A percentile compares a stretch with the other conserved stretches of the same genome.
Evolutionary conservation across 2,797 vertebrate species (phyloP).

Genomic region (Phalanger gymnotis): DNA sequence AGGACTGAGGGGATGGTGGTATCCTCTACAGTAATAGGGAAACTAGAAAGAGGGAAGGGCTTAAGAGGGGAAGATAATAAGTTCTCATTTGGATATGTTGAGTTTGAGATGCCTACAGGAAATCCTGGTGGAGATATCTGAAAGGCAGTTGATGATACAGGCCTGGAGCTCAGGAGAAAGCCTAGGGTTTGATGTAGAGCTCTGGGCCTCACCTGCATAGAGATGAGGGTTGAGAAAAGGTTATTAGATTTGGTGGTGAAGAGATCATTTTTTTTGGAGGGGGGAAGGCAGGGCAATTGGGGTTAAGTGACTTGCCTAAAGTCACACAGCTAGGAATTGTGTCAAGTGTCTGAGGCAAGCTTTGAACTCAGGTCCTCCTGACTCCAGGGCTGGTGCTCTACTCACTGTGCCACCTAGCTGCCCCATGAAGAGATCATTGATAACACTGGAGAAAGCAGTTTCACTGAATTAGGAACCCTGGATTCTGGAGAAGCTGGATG

Average conservation of each 20-base stretch:
- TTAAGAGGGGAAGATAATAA: neutral
- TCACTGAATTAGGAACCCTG: neutral
- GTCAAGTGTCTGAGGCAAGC: too few relatives aligned
- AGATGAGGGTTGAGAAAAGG: neutral
- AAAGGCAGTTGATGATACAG: neutral
- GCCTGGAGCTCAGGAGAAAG: neutral
- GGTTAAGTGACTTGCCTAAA: too few relatives aligned
- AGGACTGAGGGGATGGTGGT: neutral
- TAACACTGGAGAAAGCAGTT: neutral
- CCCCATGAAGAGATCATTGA: neutral
- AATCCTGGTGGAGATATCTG: neutral
- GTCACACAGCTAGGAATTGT: too few relatives aligned
- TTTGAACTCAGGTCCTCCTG: too few relatives aligned
- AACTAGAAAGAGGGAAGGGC: neutral
- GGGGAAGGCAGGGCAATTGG: too few relatives aligned
- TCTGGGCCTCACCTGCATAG: neutral
- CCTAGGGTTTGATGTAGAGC: neutral
- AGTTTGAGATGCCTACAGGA: neutral
- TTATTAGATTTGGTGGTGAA: neutral
- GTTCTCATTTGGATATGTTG: neutral
- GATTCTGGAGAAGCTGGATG: neutral
- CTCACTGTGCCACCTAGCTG: too few relatives aligned
- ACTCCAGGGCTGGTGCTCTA: too few relatives aligned
- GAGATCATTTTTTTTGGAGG: too few relatives aligned
- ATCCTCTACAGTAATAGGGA: neutral